Percentiles rank a stretch among this genome's conserved stretches.
phyloP scores from a whole-genome alignment of 2,888 invertebrate species.

The Cynaeus angustus region DNA sequence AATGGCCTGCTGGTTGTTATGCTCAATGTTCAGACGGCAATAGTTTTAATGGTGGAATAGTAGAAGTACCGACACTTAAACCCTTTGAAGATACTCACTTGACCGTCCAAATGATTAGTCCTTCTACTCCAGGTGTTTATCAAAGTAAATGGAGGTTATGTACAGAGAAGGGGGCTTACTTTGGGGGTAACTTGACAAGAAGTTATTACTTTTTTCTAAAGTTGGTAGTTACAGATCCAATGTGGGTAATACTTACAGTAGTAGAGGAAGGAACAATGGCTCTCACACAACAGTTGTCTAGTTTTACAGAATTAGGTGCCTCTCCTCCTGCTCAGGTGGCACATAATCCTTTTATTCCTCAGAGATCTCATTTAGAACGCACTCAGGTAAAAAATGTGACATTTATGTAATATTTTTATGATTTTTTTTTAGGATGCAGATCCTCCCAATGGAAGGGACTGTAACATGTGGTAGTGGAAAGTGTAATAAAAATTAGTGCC shows the following conservation, averaged over 20 bases:
- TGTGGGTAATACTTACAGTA: constrained; percentile 88
- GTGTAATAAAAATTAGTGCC: constrained; percentile 51
- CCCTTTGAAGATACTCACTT: constrained; percentile 87
- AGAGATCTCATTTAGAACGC: constrained; percentile 58
- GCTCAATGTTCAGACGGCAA: constrained; percentile 81
- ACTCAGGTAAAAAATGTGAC: constrained; percentile 56
- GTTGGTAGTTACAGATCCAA: too few species aligned
- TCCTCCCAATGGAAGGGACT: constrained; percentile 58
- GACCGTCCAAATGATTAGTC: constrained; percentile 87
- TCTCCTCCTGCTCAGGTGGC: constrained; percentile 58
- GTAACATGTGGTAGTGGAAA: constrained; percentile 59
- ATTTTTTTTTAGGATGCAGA: constrained; percentile 24
- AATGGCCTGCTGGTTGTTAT: constrained; percentile 91
- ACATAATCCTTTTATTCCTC: constrained; percentile 63
- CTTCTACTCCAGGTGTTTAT: constrained; percentile 82
- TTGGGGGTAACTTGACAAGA: constrained; percentile 83
- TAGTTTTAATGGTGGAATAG: constrained; percentile 74
- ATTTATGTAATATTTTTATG: neutral
- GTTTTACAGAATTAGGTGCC: constrained; percentile 74
- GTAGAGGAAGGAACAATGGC: constrained; percentile 87
- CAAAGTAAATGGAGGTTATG: constrained; percentile 93
- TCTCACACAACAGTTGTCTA: constrained; percentile 84
- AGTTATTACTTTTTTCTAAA: constrained; percentile 2
- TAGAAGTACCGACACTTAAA: constrained; percentile 81
- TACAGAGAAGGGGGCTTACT: constrained; percentile 89